Percentiles rank a stretch among this genome's conserved stretches.
Evolutionary conservation across 2,113 vertebrate genomes (phyloP).

Genomic region (Montifringilla adamsi): DNA sequence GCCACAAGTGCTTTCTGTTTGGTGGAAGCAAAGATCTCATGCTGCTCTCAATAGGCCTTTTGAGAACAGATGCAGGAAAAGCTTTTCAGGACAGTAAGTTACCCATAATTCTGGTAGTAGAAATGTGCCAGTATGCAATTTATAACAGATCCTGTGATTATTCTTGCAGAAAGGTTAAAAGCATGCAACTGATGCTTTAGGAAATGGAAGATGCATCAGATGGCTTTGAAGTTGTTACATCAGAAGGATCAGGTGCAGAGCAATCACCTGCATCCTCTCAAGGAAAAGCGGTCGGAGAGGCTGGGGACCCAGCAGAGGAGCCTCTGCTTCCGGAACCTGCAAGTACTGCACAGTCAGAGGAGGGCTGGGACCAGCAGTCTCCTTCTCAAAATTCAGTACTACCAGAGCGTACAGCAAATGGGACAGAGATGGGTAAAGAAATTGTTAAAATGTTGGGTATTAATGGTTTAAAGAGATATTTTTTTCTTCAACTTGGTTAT

Average conservation of each 20-base stretch:
- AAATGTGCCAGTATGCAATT: background rate
- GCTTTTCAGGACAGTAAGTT: background rate
- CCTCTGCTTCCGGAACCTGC: background rate
- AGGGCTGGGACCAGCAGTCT: background rate
- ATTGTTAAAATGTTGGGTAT: background rate
- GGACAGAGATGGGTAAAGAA: constrained; percentile 63
- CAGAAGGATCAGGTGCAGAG: background rate
- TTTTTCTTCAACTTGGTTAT: background rate
- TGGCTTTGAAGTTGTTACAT: background rate
- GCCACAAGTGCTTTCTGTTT: background rate
- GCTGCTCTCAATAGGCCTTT: background rate
- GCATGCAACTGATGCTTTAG: background rate
- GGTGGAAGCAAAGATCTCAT: background rate
- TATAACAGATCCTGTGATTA: background rate
- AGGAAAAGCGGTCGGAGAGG: background rate
- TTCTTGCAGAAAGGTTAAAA: background rate
- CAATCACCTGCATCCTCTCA: background rate
- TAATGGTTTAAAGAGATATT: background rate
- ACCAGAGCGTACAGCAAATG: background rate
- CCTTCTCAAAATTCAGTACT: background rate
- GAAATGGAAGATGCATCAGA: constrained; percentile 31
- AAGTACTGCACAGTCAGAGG: background rate
- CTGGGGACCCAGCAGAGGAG: background rate
- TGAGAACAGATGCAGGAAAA: background rate
- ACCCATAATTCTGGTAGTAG: background rate